A percentile compares a stretch with the other conserved stretches of the same genome.
These are phyloP conservation scores for Stegodyphus mimosarum DNA, from an alignment of 1,140 invertebrate genomes.

Conservation along the genomic window DNA sequence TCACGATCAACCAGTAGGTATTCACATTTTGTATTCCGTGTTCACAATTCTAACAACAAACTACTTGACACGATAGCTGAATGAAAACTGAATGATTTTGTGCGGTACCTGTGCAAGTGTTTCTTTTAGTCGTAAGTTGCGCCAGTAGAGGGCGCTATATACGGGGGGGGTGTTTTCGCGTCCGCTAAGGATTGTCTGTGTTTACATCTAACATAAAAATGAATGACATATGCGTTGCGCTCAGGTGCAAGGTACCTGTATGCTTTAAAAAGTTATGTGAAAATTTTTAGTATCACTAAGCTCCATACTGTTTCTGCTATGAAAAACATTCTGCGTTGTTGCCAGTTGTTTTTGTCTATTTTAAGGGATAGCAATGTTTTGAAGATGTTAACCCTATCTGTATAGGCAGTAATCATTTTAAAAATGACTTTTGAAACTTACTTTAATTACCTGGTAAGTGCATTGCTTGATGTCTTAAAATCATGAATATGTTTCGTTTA, in stretches of 20 bases:
- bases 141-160: slow-evolving; percentile 38
- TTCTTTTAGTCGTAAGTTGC: slow-evolving; percentile 10
- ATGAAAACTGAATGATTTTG: slow-evolving; percentile 27
- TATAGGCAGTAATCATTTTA: too few relatives aligned
- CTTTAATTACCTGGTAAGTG: too few relatives aligned
- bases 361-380: not conserved
- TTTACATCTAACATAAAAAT: slow-evolving; percentile 10
- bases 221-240: too few relatives aligned
- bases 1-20: not conserved
- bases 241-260: not conserved
- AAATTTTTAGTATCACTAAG: not conserved
- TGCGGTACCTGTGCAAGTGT: slow-evolving; percentile 38
- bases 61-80: not conserved
- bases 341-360: not conserved
- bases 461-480: too few relatives aligned
- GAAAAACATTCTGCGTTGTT: not conserved
- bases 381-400: not conserved
- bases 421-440: too few relatives aligned
- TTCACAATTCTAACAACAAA: not conserved
- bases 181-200: slow-evolving; percentile 9
- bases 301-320: not conserved
- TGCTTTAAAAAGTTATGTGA: not conserved
- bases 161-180: slow-evolving; percentile 33
- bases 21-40: slow-evolving; percentile 1
- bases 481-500: too few relatives aligned